Base-by-base conservation (phyloP, 2,113 vertebrate genomes). In the Malurus elegans region DNA sequence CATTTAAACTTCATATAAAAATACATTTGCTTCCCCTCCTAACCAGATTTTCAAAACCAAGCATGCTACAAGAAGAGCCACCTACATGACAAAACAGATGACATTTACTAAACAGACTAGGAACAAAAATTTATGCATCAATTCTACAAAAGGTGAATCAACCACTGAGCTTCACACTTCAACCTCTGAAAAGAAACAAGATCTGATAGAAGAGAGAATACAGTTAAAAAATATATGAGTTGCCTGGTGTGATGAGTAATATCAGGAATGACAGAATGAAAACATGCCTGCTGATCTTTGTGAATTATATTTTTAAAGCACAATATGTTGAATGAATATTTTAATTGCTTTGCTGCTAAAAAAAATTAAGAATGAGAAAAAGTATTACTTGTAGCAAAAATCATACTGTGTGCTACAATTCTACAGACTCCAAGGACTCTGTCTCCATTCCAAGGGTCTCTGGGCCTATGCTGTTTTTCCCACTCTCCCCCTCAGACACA, bases 251-350 rank as follows among this genome's bases (percentile, higher is more conserved):
- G 42, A 82, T 91, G 90, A 96, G 70, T 80, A 90, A 56, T 86
- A 92, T n/a, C 58, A 79, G 79, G 71, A 95, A 86, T 0, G 3
- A 82, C 66, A 82, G 84, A 90, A 88, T 36, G 67, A 79, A 94
- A 91, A 90, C 32, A 78, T 7, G 51, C 38, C 51, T 56, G 60
- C 71, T 85, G 79, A 79, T 75, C 64, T 88, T 60, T 51, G 48
- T 73, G 79, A 47, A 72, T 69, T 60, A 21, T 42, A 70, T 85
- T 93, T 95, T 93, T 92, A 82, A 93, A 95, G 67, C 64, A 73
- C 80, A 90, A 76, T 50, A 82, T 76, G 70, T 19, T 90, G 87
- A 96, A 91, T 89, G 88, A 79, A 38, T 92, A 82, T 88, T 93
- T 95, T 79, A 88, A 95, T 85, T 86, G 64, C 67, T 80, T 79